A percentile compares a stretch with the other conserved stretches of the same genome.
Conservation (phyloP, 1,140 invertebrate genomes). For the Sminthurinus signatus region DNA sequence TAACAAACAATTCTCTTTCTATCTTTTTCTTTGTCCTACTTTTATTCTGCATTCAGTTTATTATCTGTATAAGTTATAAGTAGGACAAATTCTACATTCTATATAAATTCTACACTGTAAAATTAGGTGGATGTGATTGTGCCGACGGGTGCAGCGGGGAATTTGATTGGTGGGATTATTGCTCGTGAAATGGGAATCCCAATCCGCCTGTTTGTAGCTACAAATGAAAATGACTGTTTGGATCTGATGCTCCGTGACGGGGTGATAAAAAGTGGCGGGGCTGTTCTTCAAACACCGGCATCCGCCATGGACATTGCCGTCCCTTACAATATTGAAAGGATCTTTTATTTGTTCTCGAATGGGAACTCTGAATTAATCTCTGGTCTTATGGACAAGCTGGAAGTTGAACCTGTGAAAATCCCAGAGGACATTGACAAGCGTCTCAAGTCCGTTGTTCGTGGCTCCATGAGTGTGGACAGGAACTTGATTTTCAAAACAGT, state of each 20-base stretch:
- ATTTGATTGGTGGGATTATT: constrained; percentile 48
- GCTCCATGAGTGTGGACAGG: constrained; percentile 20
- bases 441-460: constrained; percentile 30
- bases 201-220: constrained; percentile 46
- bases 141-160: constrained; percentile 50
- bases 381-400: constrained; percentile 44
- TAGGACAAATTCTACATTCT: too few relatives aligned
- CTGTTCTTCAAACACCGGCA: constrained; percentile 44
- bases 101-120: too few relatives aligned
- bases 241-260: constrained; percentile 44
- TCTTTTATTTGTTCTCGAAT: constrained; percentile 45
- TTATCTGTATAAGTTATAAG: too few relatives aligned
- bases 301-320: constrained; percentile 51
- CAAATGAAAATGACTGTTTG: constrained; percentile 48
- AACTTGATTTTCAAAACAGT: constrained; percentile 45
- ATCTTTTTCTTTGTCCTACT: too few relatives aligned
- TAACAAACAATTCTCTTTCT: too few relatives aligned
- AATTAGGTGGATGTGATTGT: constrained; percentile 45
- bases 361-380: constrained; percentile 39
- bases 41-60: too few relatives aligned
- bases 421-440: constrained; percentile 40
- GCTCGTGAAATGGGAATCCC: constrained; percentile 48
- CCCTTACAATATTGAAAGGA: constrained; percentile 49
- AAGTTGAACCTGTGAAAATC: constrained; percentile 38
- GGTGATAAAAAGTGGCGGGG: constrained; percentile 39